Evolutionary conservation across 2,113 vertebrate genomes (phyloP).

Genomic region (Xenopus laevis): DNA sequence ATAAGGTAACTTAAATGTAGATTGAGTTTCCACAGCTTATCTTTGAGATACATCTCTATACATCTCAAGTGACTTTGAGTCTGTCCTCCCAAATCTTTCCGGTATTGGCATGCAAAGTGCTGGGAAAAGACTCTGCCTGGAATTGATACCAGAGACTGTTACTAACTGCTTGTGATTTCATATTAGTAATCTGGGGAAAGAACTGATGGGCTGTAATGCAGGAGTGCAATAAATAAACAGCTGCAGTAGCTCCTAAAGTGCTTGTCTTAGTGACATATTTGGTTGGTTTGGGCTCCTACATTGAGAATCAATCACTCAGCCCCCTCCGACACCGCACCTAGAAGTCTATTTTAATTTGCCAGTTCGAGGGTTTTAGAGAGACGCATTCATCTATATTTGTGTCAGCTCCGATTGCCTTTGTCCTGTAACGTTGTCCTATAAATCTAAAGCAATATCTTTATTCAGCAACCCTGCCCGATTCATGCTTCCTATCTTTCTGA

Average conservation of each 20-base stretch:
- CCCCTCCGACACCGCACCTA: slow-evolving; percentile 35
- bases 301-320: slow-evolving; percentile 60
- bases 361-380: slow-evolving; percentile 52
- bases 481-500: slow-evolving; percentile 20
- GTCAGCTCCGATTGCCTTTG: slow-evolving; percentile 54
- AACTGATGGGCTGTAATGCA: slow-evolving; percentile 49
- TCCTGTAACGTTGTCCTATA: slow-evolving; percentile 45
- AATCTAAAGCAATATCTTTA: slow-evolving; percentile 47
- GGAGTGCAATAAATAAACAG: slow-evolving; percentile 45
- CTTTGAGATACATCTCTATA: neutral
- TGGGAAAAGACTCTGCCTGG: slow-evolving; percentile 2
- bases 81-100: slow-evolving; percentile 35
- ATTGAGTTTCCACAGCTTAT: neutral
- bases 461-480: slow-evolving; percentile 20
- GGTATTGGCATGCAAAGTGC: slow-evolving; percentile 20
- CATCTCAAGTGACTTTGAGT: slow-evolving; percentile 27
- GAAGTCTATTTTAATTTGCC: slow-evolving; percentile 59
- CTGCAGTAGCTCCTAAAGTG: slow-evolving; percentile 47
- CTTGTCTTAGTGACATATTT: slow-evolving; percentile 59
- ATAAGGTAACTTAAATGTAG: no score
- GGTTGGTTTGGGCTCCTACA: slow-evolving; percentile 53
- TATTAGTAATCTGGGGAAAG: slow-evolving; percentile 44
- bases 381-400: slow-evolving; percentile 59
- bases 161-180: slow-evolving; percentile 44
- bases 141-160: slow-evolving; percentile 27